A percentile compares a stretch with the other conserved stretches of the same genome.
Conservation (phyloP, 1,140 invertebrate genomes). For the Hydropsyche tenuis region DNA sequence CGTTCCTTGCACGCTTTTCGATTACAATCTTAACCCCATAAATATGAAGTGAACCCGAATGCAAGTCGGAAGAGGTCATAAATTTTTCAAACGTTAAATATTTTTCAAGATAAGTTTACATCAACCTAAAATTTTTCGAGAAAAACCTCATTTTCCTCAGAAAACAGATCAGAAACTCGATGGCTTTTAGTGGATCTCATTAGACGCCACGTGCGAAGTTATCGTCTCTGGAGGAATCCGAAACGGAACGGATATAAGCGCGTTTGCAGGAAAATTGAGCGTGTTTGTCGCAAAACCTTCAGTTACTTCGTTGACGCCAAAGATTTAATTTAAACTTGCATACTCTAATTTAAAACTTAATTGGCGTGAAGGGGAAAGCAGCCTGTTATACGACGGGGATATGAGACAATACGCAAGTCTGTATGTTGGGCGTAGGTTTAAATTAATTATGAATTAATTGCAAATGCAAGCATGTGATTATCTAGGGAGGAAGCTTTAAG, state of each 20-base stretch:
- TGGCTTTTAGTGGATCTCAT: too few species aligned
- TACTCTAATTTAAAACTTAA: slow-evolving; percentile 30
- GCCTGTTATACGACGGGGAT: not conserved
- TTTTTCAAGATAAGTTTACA: slow-evolving; percentile 2
- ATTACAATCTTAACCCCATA: slow-evolving; percentile 20
- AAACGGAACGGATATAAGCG: not conserved
- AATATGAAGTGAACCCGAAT: slow-evolving; percentile 8
- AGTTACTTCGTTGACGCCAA: not conserved
- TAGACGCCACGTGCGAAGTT: too few species aligned
- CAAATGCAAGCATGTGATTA: slow-evolving; percentile 15
- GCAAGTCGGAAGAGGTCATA: slow-evolving; percentile 11
- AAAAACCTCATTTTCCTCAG: too few species aligned
- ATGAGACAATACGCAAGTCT: slow-evolving; percentile 6
- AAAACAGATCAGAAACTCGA: too few species aligned
- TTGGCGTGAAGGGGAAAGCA: not conserved
- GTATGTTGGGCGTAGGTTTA: not conserved
- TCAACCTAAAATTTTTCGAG: too few species aligned
- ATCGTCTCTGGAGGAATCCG: slow-evolving; percentile 1
- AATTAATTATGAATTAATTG: slow-evolving; percentile 23
- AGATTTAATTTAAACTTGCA: slow-evolving; percentile 33
- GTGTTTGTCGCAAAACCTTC: not conserved
- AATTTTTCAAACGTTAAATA: slow-evolving; percentile 30
- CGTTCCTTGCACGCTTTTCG: not conserved
- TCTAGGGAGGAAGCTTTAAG: not conserved
- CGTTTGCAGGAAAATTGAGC: slow-evolving; percentile 9